phyloP scores from a whole-genome alignment of 2,113 vertebrate genomes.

The Peromyscus maniculatus region DNA sequence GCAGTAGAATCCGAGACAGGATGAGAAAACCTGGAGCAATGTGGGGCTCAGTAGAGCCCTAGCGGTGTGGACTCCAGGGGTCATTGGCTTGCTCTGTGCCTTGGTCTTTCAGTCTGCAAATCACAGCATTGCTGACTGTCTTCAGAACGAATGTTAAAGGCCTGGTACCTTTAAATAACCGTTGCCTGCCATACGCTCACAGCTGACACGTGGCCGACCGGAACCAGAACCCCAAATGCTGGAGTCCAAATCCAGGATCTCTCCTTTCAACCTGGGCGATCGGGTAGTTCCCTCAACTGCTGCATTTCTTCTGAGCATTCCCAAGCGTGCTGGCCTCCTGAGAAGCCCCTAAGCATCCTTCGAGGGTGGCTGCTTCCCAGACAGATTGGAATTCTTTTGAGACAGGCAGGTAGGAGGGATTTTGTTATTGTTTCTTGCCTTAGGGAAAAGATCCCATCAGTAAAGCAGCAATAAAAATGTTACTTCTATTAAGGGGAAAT shows the following conservation, averaged over 20 bases:
- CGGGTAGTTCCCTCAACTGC: background rate
- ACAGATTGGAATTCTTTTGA: constrained; percentile 65
- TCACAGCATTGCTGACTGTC: background rate
- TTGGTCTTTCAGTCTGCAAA: constrained; percentile 32
- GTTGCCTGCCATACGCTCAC: background rate
- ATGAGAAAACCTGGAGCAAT: constrained; percentile 31
- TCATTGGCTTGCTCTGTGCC: background rate
- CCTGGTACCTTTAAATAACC: background rate
- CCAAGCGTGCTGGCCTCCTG: accelerated
- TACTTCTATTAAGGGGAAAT: constrained; percentile 74
- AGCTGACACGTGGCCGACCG: background rate
- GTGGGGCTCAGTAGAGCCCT: background rate
- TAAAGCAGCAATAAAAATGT: constrained; percentile 67
- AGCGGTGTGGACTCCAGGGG: background rate
- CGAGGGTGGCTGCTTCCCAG: constrained; percentile 40
- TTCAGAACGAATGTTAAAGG: background rate
- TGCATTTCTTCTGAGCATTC: background rate
- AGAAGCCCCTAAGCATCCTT: background rate
- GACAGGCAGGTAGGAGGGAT: constrained; percentile 67
- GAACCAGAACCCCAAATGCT: background rate
- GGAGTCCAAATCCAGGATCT: background rate
- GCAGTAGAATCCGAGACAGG: background rate
- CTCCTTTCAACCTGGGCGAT: background rate
- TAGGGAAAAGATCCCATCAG: constrained; percentile 67
- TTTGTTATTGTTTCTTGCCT: constrained; percentile 74